Evolutionary conservation across 2,888 invertebrate species (phyloP).

Genomic region (Diaprepes abbreviatus): DNA sequence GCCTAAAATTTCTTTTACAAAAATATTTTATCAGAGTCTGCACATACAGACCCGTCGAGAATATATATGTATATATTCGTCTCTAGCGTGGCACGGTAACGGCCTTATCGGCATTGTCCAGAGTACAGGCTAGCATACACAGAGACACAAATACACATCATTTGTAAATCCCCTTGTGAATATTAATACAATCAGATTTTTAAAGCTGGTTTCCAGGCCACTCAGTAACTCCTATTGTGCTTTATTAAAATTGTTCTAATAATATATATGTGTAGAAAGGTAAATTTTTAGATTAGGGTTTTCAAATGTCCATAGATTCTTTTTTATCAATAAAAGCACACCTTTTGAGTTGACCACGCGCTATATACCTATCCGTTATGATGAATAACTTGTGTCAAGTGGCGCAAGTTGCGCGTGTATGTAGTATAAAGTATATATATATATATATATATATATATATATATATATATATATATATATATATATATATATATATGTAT

Average conservation of each 20-base stretch:
- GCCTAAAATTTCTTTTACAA: neutral
- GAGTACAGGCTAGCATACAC: conserved; percentile 51
- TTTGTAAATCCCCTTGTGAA: conserved; percentile 55
- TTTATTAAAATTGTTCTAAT: conserved; percentile 7
- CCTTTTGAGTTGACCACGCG: too few species aligned
- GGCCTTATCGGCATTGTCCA: conserved; percentile 55
- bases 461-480: too few species aligned
- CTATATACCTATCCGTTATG: too few species aligned
- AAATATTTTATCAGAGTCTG: conserved; percentile 7
- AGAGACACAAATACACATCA: conserved; percentile 48
- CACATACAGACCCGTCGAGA: conserved; percentile 9
- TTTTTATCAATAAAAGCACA: too few species aligned
- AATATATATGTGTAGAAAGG: too few species aligned
- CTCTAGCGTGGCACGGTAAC: conserved; percentile 5
- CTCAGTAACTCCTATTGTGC: conserved; percentile 45
- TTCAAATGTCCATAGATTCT: too few species aligned
- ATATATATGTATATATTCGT: conserved; percentile 23
- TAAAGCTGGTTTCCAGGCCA: conserved; percentile 52
- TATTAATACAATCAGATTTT: conserved; percentile 56
- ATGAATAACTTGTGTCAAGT: too few species aligned
- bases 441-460: too few species aligned
- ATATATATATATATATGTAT: too few species aligned
- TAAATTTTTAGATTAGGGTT: too few species aligned
- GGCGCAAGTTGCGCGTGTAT: too few species aligned
- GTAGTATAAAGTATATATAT: too few species aligned